Conservation (phyloP, 2,797 vertebrate species). For the Lagocephalus sceleratus region DNA sequence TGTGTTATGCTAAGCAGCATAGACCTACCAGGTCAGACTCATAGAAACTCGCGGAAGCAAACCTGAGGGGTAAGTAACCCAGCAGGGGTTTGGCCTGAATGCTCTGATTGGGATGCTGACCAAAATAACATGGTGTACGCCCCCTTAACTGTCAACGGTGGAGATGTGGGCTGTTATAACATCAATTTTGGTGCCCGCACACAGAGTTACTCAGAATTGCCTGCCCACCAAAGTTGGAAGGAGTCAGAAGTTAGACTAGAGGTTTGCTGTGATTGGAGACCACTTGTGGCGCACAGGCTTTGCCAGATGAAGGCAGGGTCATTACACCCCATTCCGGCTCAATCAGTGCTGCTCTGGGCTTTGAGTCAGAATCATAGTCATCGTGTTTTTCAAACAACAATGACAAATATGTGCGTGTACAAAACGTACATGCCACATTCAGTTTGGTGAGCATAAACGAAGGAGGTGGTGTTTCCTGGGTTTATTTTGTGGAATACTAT, state of each 20-base stretch:
- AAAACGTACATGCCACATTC: neutral
- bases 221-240: slow-evolving; percentile 24
- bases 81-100: slow-evolving; percentile 30
- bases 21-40: slow-evolving; percentile 20
- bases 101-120: slow-evolving; percentile 63
- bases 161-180: slow-evolving; percentile 45
- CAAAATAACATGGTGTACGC: slow-evolving; percentile 49
- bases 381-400: slow-evolving; percentile 12
- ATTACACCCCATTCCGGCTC: slow-evolving; percentile 34
- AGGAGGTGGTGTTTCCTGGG: too few species aligned
- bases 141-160: slow-evolving; percentile 35
- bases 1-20: slow-evolving; percentile 12
- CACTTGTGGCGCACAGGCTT: slow-evolving; percentile 23
- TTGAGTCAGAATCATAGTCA: slow-evolving; percentile 30
- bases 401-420: slow-evolving; percentile 12
- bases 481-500: neutral
- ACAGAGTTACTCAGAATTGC: slow-evolving; percentile 15
- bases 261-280: slow-evolving; percentile 59
- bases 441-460: too few species aligned
- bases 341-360: slow-evolving; percentile 48
- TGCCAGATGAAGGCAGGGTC: slow-evolving; percentile 16
- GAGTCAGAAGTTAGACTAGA: slow-evolving; percentile 51
- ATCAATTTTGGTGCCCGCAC: slow-evolving; percentile 27
- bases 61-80: slow-evolving; percentile 15
- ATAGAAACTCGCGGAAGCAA: slow-evolving; percentile 14